These are phyloP conservation scores for Agrotis ipsilon DNA, from an alignment of 2,888 invertebrate species.

Conservation along the genomic window DNA sequence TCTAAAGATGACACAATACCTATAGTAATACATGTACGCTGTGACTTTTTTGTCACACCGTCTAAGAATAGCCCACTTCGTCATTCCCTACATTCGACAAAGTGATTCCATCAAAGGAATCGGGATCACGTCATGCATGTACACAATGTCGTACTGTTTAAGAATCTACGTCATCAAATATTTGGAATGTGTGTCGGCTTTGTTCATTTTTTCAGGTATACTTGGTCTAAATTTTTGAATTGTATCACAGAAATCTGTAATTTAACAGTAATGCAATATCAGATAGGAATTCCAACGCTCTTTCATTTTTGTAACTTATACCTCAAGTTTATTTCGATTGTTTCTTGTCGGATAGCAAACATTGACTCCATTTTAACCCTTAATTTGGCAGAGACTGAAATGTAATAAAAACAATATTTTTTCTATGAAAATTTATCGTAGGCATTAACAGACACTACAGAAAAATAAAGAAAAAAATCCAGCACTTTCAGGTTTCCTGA, in stretches of 20 bases:
- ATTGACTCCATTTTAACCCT: too few relatives aligned
- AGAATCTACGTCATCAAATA: background rate
- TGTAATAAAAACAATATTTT: too few relatives aligned
- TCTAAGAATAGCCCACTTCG: constrained; percentile 9
- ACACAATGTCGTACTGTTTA: background rate
- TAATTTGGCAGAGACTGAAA: too few relatives aligned
- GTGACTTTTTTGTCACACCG: constrained; percentile 5
- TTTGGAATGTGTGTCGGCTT: background rate
- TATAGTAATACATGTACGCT: background rate
- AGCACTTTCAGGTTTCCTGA: too few relatives aligned
- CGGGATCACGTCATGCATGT: constrained; percentile 17
- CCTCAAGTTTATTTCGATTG: too few relatives aligned
- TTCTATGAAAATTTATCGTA: too few relatives aligned
- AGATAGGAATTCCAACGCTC: too few relatives aligned
- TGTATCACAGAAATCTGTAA: background rate
- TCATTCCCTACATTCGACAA: constrained; percentile 9
- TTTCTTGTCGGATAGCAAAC: too few relatives aligned
- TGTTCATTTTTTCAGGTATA: background rate
- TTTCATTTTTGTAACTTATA: too few relatives aligned
- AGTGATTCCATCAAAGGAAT: constrained; percentile 18
- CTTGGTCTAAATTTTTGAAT: background rate
- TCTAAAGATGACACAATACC: constrained; percentile 4
- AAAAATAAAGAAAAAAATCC: too few relatives aligned
- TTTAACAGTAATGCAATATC: too few relatives aligned
- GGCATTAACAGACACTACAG: too few relatives aligned